phyloP scores from a whole-genome alignment of 1,140 invertebrate genomes.

The Anoplolepis gracilipes region DNA sequence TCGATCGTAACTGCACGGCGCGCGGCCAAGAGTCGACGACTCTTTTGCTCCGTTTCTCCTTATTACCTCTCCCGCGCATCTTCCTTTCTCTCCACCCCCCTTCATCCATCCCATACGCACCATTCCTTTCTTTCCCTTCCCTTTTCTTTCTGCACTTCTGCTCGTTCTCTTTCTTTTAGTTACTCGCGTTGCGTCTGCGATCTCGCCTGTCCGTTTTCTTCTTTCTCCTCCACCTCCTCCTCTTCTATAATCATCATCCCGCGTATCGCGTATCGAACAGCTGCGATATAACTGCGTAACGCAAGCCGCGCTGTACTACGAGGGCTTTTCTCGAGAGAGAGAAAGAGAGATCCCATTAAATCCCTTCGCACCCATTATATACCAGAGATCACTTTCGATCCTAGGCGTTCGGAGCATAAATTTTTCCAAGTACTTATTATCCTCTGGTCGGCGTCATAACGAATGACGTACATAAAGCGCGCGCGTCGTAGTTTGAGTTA shows the following conservation, averaged over 20 bases:
- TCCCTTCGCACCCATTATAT: slow-evolving; percentile 42
- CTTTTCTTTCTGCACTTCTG: not conserved
- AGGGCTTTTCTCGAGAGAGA: not conserved
- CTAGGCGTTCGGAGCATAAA: slow-evolving; percentile 45
- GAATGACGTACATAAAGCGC: slow-evolving; percentile 50
- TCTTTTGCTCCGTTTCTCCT: slow-evolving; percentile 58
- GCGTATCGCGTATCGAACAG: slow-evolving; percentile 59
- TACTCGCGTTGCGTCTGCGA: not conserved
- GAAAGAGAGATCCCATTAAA: slow-evolving; percentile 40
- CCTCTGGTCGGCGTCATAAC: slow-evolving; percentile 31
- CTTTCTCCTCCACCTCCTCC: slow-evolving; percentile 31
- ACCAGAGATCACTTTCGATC: slow-evolving; percentile 57
- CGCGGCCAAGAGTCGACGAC: slow-evolving; percentile 35
- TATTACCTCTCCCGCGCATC: slow-evolving; percentile 57
- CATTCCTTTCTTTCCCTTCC: not conserved
- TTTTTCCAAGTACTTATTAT: slow-evolving; percentile 57
- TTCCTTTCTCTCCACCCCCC: not conserved
- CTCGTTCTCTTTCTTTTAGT: slow-evolving; percentile 41
- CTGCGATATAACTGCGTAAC: slow-evolving; percentile 41
- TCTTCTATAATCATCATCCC: slow-evolving; percentile 59
- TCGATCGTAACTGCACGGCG: not conserved
- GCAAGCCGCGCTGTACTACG: slow-evolving; percentile 35
- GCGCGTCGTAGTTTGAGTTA: slow-evolving; percentile 30
- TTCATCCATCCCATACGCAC: not conserved
- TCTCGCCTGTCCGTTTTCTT: not conserved